These are phyloP conservation scores for Rhagoletis zephyria DNA, from an alignment of 1,140 invertebrate genomes.

Conservation along the genomic window DNA sequence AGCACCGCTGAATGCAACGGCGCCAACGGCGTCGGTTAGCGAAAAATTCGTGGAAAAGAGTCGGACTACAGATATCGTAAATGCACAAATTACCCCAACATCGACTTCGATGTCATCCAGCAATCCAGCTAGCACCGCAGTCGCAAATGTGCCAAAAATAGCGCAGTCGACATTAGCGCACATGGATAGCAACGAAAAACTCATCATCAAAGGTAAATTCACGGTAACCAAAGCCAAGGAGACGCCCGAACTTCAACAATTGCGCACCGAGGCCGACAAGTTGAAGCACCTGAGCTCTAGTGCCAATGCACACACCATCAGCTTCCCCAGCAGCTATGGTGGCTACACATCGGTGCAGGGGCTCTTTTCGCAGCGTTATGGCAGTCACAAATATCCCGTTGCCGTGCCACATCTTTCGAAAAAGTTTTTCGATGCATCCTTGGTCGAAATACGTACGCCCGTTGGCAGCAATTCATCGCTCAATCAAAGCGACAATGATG, in stretches of 20 bases:
- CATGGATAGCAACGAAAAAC: constrained; percentile 59
- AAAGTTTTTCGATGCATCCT: constrained; percentile 84
- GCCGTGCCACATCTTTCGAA: constrained; percentile 79
- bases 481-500: constrained; percentile 66
- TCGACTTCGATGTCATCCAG: background rate
- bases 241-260: constrained; percentile 75
- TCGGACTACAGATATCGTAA: background rate
- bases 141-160: constrained; percentile 22
- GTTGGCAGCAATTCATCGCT: constrained; percentile 79
- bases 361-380: constrained; percentile 71
- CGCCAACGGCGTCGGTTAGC: background rate
- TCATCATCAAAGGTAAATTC: constrained; percentile 68
- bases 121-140: background rate
- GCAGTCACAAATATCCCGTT: constrained; percentile 64
- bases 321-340: constrained; percentile 77
- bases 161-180: constrained; percentile 31
- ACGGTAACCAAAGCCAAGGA: constrained; percentile 73
- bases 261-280: constrained; percentile 73
- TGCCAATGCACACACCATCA: constrained; percentile 78
- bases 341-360: constrained; percentile 76
- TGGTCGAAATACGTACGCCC: constrained; percentile 86
- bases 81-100: background rate
- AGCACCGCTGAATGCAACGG: background rate
- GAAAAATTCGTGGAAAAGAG: background rate
- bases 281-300: constrained; percentile 67